A percentile compares a stretch with the other conserved stretches of the same genome.
Evolutionary conservation across 2,113 vertebrate genomes (phyloP).

Genomic region (Alligator sinensis): DNA sequence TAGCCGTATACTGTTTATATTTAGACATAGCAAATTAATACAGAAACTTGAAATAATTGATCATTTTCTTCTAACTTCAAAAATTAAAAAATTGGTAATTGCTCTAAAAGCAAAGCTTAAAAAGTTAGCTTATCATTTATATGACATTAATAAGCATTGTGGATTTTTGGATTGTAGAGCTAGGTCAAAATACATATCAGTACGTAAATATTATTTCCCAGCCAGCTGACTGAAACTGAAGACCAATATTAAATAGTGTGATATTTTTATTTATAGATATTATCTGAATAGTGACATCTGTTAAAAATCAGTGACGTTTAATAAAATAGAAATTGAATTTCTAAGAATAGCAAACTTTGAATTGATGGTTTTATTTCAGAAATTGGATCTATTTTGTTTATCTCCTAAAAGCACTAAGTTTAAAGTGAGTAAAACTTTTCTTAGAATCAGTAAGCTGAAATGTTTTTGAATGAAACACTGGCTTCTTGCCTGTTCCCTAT

Average conservation of each 20-base stretch:
- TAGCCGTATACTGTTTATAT: background rate
- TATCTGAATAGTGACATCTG: constrained; percentile 56
- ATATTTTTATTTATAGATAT: constrained; percentile 64
- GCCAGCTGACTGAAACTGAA: constrained; percentile 53
- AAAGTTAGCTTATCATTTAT: constrained; percentile 44
- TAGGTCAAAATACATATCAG: constrained; percentile 51
- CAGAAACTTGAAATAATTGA: background rate
- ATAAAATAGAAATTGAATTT: constrained; percentile 62
- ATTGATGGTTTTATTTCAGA: background rate
- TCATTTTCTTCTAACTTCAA: constrained; percentile 27
- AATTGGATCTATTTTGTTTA: background rate
- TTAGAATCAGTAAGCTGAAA: background rate
- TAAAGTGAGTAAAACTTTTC: background rate
- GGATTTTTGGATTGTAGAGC: constrained; percentile 35
- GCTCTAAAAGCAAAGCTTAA: constrained; percentile 32
- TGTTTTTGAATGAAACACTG: background rate
- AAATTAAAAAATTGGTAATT: constrained; percentile 13
- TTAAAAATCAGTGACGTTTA: constrained; percentile 70
- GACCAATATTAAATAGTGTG: constrained; percentile 52
- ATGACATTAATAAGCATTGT: constrained; percentile 35
- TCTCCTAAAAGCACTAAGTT: background rate
- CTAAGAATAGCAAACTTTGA: constrained; percentile 16
- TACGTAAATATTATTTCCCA: constrained; percentile 60
- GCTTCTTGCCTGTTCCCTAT: background rate
- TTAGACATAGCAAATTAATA: background rate